Base-by-base conservation (phyloP, 2,113 vertebrate genomes). In the Choloepus hoffmanni region DNA sequence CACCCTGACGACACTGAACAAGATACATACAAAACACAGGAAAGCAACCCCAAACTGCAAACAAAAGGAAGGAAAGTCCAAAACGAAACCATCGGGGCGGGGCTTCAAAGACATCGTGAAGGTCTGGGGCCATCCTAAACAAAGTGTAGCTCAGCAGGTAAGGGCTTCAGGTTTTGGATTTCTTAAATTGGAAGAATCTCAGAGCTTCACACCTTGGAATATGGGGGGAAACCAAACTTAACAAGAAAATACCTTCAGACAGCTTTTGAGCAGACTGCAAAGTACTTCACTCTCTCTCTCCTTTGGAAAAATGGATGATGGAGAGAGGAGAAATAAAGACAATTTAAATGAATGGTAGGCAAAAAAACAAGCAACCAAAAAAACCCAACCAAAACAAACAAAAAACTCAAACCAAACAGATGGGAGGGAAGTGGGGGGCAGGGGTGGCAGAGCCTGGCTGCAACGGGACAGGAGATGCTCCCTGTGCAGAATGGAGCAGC, bases 1-100 rank as follows among this genome's bases (percentile, higher is more conserved):
- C 99, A 98, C 99, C 99, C 99, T 99, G 99, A 99, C 99, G 98
- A 99, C 99, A 99, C 97, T 98, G 99, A 99, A 99, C 99, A 98
- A 99, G 99, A 99, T 99, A 99, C 99, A 90, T 98, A 99, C 98
- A 98, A 98, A 98, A 98, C 98, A 99, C 99, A 98, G 98, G 98
- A 99, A 99, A 99, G 98, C 96, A 98, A 98, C 97, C 91, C 72
- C 85, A 4, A 94, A 96, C 94, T 96, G 65, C 4, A 15, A 96
- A 98, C 70, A 24, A 76, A 78, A 97, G 89, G 85, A 48, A 55
- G 86, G 72, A 30, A 63, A 86, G 96, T 48, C 95, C 93, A 76
- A 90, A 97, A 94, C 96, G 94, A 98, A 97, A 96, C 53, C 89
- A 60, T 33, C 14, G 97, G 87, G 92, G 97, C 90, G 79, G 79